phyloP scores from a whole-genome alignment of 2,797 vertebrate species.

The Danio tinwini region DNA sequence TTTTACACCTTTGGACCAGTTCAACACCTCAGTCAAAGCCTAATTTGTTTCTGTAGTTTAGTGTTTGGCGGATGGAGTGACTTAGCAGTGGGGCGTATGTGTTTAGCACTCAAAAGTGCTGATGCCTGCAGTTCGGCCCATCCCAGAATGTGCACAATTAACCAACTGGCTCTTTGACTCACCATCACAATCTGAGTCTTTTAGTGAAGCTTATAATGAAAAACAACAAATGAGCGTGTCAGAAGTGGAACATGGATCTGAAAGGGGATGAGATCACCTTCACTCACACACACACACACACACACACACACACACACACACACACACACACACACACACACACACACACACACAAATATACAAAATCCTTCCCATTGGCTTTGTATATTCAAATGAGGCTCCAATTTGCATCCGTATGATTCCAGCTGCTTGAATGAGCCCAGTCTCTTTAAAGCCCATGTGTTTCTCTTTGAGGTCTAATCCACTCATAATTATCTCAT shows the following conservation, averaged over 20 bases:
- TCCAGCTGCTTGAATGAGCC: slow-evolving; percentile 49
- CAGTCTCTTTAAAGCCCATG: slow-evolving; percentile 36
- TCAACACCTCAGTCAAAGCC: neutral
- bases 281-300: neutral
- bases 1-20: slow-evolving; percentile 19
- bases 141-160: slow-evolving; percentile 19
- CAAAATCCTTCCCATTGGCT: slow-evolving; percentile 54
- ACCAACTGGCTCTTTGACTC: slow-evolving; percentile 12
- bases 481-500: slow-evolving; percentile 37
- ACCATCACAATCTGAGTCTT: neutral
- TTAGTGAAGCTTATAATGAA: neutral
- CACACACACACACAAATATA: neutral
- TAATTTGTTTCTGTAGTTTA: slow-evolving; percentile 4
- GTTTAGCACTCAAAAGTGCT: slow-evolving; percentile 43
- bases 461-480: slow-evolving; percentile 43
- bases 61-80: slow-evolving; percentile 22
- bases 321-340: neutral
- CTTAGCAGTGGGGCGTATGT: slow-evolving; percentile 29
- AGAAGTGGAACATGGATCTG: slow-evolving; percentile 33
- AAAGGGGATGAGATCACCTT: slow-evolving; percentile 17
- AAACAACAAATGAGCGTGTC: neutral
- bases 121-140: slow-evolving; percentile 40
- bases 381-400: slow-evolving; percentile 65
- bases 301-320: slow-evolving; percentile 7
- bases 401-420: slow-evolving; percentile 62